Evolutionary conservation across 2,888 invertebrate species (phyloP).

Genomic region (Steinernema scapterisci): DNA sequence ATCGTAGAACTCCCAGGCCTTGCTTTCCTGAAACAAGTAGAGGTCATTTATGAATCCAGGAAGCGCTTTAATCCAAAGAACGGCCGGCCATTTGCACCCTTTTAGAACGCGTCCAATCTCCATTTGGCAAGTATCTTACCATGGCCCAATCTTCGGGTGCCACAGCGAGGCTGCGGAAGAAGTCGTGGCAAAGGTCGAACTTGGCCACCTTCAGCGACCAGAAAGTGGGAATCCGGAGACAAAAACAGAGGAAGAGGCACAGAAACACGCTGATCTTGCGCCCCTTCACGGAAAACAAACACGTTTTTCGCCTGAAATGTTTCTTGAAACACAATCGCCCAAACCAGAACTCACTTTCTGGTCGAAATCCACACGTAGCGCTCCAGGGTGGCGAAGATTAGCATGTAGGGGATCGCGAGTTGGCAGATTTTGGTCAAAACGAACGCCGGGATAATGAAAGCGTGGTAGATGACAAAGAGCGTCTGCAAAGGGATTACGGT

Average conservation of each 20-base stretch:
- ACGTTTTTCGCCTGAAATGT: slow-evolving; percentile 44
- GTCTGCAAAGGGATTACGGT: slow-evolving; percentile 40
- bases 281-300: slow-evolving; percentile 44
- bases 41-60: no score
- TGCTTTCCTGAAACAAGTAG: slow-evolving; percentile 42
- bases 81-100: no score
- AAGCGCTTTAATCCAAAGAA: no score
- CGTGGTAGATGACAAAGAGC: slow-evolving; percentile 54
- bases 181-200: slow-evolving; percentile 51
- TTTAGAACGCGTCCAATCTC: not conserved
- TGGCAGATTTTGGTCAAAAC: slow-evolving; percentile 50
- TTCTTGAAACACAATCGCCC: not conserved
- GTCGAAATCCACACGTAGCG: slow-evolving; percentile 56
- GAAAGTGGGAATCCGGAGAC: slow-evolving; percentile 46
- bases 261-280: slow-evolving; percentile 47
- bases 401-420: slow-evolving; percentile 54
- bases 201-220: slow-evolving; percentile 47
- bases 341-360: slow-evolving; percentile 38
- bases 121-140: slow-evolving; percentile 42
- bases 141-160: slow-evolving; percentile 50
- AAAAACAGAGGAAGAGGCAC: slow-evolving; percentile 41
- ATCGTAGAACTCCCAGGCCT: slow-evolving; percentile 49
- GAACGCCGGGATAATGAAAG: slow-evolving; percentile 50
- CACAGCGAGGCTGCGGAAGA: slow-evolving; percentile 54
- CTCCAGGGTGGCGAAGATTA: slow-evolving; percentile 57